These are phyloP conservation scores for Cephalopachus bancanus DNA, from an alignment of 2,797 vertebrate species.

Conservation along the genomic window DNA sequence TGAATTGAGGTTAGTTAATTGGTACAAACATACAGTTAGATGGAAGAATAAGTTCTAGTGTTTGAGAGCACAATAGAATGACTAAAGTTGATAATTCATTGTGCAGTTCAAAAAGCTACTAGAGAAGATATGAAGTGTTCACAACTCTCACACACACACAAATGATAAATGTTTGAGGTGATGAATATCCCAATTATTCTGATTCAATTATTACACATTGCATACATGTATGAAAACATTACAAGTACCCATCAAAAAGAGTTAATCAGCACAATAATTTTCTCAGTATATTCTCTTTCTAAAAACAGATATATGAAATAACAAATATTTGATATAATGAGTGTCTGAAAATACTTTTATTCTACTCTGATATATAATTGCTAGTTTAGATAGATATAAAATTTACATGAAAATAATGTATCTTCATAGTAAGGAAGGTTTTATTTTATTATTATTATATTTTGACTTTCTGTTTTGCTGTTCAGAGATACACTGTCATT, in stretches of 20 bases:
- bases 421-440: not conserved
- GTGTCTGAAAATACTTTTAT: not conserved
- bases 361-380: not conserved
- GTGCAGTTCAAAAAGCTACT: not conserved
- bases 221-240: not conserved
- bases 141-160: not conserved
- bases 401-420: not conserved
- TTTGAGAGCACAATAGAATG: not conserved
- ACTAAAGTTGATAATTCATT: not conserved
- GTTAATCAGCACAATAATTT: not conserved
- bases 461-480: not conserved
- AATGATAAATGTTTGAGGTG: not conserved
- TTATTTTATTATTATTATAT: not conserved
- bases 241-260: not conserved
- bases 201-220: not conserved
- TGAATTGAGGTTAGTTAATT: not conserved
- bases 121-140: not conserved
- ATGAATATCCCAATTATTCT: not conserved
- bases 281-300: not conserved
- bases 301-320: not conserved
- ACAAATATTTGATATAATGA: not conserved
- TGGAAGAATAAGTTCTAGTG: not conserved
- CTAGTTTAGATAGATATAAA: not conserved
- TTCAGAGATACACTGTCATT: slow-evolving; percentile 32
- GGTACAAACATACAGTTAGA: not conserved